Evolutionary conservation across 2,113 vertebrate genomes (phyloP).

Genomic region (Dascyllus trimaculatus): DNA sequence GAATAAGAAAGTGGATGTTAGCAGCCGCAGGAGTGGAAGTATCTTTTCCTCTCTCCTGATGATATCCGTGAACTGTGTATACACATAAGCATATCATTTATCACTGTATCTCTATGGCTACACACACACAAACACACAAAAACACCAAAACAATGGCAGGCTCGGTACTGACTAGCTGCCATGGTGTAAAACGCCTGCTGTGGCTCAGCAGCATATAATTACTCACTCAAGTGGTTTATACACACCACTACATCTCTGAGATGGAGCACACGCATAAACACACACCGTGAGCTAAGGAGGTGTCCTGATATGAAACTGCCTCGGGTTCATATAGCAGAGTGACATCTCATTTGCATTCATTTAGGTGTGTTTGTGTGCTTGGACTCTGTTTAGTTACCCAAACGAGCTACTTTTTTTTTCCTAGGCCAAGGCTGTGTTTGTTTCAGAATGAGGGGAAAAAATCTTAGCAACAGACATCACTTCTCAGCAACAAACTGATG

Average conservation of each 20-base stretch:
- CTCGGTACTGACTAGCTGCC: slow-evolving; percentile 24
- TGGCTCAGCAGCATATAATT: slow-evolving; percentile 51
- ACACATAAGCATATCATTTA: slow-evolving; percentile 20
- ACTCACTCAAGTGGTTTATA: slow-evolving; percentile 51
- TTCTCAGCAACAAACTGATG: slow-evolving; percentile 24
- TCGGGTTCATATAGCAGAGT: slow-evolving; percentile 32
- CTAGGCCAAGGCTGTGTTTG: not conserved
- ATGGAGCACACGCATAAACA: slow-evolving; percentile 8
- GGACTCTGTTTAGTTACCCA: slow-evolving; percentile 1
- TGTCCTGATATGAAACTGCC: slow-evolving; percentile 27
- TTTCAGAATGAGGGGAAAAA: not conserved
- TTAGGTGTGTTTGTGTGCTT: slow-evolving; percentile 11
- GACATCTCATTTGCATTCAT: slow-evolving; percentile 45
- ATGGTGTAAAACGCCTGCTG: slow-evolving; percentile 29
- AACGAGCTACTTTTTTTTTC: not conserved
- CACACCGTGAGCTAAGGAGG: not conserved
- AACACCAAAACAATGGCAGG: slow-evolving; percentile 19
- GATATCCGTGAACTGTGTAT: slow-evolving; percentile 2
- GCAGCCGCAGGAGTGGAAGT: not conserved
- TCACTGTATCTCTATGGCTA: slow-evolving; percentile 2
- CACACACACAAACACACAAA: slow-evolving; percentile 33
- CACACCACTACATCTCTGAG: slow-evolving; percentile 25
- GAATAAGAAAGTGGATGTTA: not conserved
- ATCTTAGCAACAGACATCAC: not conserved
- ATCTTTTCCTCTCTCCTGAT: not conserved